These are phyloP conservation scores for Poicephalus meyeri DNA, from an alignment of 2,113 vertebrate genomes.

Conservation along the genomic window DNA sequence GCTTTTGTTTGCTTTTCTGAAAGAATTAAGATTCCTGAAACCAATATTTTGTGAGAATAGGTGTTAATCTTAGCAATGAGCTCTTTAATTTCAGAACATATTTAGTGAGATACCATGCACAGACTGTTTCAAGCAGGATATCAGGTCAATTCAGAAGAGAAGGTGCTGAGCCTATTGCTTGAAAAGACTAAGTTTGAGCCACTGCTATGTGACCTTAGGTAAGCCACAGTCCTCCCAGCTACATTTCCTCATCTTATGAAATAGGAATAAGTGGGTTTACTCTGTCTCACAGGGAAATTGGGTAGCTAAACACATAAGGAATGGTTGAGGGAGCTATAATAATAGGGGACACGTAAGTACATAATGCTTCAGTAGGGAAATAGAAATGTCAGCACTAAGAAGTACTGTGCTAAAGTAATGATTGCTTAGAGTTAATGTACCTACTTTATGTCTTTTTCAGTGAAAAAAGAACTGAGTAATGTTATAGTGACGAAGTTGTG, in stretches of 20 bases:
- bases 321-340: slow-evolving; percentile 11
- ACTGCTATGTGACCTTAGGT: neutral
- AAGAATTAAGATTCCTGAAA: neutral
- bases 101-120: neutral
- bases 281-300: neutral
- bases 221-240: neutral
- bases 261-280: neutral
- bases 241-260: neutral
- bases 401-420: neutral
- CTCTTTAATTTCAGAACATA: neutral
- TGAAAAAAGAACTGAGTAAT: neutral
- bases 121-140: neutral
- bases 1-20: neutral
- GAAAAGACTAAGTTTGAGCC: neutral
- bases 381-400: neutral
- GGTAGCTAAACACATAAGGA: slow-evolving; percentile 9
- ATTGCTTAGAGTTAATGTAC: slow-evolving; percentile 41
- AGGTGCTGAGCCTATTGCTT: neutral
- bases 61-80: neutral
- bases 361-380: slow-evolving; percentile 22
- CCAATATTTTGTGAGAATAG: neutral
- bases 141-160: neutral
- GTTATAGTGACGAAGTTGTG: neutral
- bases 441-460: neutral
- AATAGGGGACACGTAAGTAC: neutral